phyloP scores from a whole-genome alignment of 2,888 invertebrate genomes.

The Anorthoa munda region DNA sequence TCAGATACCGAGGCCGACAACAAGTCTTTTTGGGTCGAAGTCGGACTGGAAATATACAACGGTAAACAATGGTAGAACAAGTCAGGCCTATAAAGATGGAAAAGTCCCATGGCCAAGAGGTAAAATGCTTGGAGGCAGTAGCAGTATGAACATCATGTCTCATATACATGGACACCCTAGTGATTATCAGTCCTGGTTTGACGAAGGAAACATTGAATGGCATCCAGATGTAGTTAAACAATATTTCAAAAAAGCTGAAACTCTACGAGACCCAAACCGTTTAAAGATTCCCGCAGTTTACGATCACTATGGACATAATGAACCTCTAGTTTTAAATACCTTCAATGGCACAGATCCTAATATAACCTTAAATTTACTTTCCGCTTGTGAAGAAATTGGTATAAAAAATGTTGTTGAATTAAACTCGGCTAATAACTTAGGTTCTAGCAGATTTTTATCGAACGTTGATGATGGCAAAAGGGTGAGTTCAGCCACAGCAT shows the following conservation, averaged over 20 bases:
- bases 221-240: slow-evolving; percentile 45
- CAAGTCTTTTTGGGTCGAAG: slow-evolving; percentile 12
- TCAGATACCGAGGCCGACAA: slow-evolving; percentile 52
- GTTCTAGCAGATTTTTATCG: slow-evolving; percentile 26
- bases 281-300: no score
- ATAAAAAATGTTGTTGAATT: slow-evolving; percentile 47
- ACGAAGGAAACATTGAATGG: slow-evolving; percentile 79
- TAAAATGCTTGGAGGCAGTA: slow-evolving; percentile 91
- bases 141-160: slow-evolving; percentile 89
- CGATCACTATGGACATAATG: no score
- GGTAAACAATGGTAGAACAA: slow-evolving; percentile 50
- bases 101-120: slow-evolving; percentile 90
- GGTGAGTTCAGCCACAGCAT: slow-evolving; percentile 44
- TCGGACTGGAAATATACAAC: slow-evolving; percentile 61
- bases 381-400: slow-evolving; percentile 51
- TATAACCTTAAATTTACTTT: slow-evolving; percentile 15
- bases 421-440: slow-evolving; percentile 47
- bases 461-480: slow-evolving; percentile 49
- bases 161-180: slow-evolving; percentile 82
- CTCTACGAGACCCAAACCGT: no score
- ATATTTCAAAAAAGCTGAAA: no score
- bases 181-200: slow-evolving; percentile 90
- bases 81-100: slow-evolving; percentile 49
- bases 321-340: slow-evolving; percentile 47
- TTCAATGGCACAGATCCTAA: slow-evolving; percentile 44